Evolutionary conservation across 2,888 invertebrate species (phyloP), one percentile per base, ranked within the genome.

Genomic region (Thelaira solivaga): DNA sequence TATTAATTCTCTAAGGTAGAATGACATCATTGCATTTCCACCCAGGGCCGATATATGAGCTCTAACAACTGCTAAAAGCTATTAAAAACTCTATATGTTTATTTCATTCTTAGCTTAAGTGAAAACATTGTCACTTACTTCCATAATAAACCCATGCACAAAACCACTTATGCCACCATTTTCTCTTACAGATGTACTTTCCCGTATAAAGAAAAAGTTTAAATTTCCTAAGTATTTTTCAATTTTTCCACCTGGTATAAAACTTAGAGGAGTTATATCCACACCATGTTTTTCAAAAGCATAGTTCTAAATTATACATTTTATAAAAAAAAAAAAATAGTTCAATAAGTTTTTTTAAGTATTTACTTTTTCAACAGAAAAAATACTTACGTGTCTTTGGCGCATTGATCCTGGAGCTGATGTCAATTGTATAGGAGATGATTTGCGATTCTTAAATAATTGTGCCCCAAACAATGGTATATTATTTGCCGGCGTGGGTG

Each of bases 21-120:
- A 98, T 0, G 97, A 95, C 0, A 97, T 95, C 91, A 99, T 93
- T 1, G 97, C 97, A 89, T 98, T 98, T 3, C 98, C 98, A 24
- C 98, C 97, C 31, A 98, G 90, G 0, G 97, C 96, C 0, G 95
- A 93, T 26, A 98, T 96, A 90, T 98, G 97, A 3, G 98, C 96
- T 62, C 98, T 92, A 1, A 96, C 96, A 80, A 98, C 96, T 1
- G 97, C 97, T 83, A 98, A 88, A 13, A 98, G 90, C 90, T 91
- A 79, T 55, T 80, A 4, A 26, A 29, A 59, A 22, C 29, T 18
- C 1, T n/a, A 11, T 53, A 31, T 34, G 22, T 5, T 2, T 41
- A 72, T 22, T 59, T 39, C 1, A 51, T n/a, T n/a, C n/a, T n/a
- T n/a, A n/a, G n/a, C 45, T 45, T 8, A 41, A 18, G 64, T 4